A percentile compares a stretch with the other conserved stretches of the same genome.
phyloP scores from a whole-genome alignment of 1,140 invertebrate species.

The Drosophila bocki region DNA sequence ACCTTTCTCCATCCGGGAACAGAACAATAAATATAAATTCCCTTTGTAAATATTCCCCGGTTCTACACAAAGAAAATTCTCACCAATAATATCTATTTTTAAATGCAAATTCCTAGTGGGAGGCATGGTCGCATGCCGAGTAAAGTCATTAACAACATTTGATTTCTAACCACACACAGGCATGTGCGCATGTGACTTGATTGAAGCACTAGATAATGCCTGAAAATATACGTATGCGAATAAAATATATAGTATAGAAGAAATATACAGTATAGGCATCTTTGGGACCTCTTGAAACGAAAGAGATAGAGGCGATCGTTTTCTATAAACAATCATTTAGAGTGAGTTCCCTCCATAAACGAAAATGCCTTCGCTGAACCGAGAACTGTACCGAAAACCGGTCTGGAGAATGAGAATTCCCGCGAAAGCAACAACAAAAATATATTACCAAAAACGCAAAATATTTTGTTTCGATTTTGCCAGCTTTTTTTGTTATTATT shows the following conservation, averaged over 20 bases:
- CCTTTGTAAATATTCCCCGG: constrained; percentile 10
- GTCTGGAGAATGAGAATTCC: constrained; percentile 21
- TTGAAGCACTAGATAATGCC: constrained; percentile 38
- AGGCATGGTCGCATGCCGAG: constrained; percentile 57
- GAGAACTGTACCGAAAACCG: constrained; percentile 23
- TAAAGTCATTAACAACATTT: constrained; percentile 59
- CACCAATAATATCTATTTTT: constrained; percentile 57
- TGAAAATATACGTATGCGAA: constrained; percentile 34
- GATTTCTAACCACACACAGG: constrained; percentile 24
- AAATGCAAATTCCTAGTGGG: constrained; percentile 43
- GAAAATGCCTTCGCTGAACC: constrained; percentile 12
- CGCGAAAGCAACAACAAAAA: background rate
- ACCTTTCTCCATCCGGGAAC: constrained; percentile 8
- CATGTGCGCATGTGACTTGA: constrained; percentile 57
- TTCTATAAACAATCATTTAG: constrained; percentile 23
- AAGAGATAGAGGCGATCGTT: constrained; percentile 7
- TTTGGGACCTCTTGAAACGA: background rate
- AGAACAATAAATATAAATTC: background rate
- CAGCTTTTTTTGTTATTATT: constrained; percentile 14
- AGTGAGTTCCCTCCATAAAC: constrained; percentile 7
- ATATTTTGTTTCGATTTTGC: constrained; percentile 24
- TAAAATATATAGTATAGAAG: constrained; percentile 9
- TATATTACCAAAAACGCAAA: constrained; percentile 43
- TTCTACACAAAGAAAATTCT: constrained; percentile 12
- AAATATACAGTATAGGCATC: background rate